phyloP scores from a whole-genome alignment of 2,797 vertebrate species.

The Intellagama lesueurii region DNA sequence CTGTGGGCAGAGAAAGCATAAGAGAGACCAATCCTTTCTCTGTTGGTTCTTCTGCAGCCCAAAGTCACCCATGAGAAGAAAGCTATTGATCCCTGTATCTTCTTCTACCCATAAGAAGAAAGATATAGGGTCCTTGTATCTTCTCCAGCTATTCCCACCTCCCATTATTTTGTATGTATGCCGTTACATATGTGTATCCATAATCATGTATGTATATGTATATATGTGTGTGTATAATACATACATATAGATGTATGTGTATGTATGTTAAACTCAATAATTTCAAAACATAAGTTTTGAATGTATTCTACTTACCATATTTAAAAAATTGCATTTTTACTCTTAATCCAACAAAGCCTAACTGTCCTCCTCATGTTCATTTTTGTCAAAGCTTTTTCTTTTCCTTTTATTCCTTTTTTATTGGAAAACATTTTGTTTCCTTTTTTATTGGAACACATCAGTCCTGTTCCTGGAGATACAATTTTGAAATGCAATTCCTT shows the following conservation, averaged over 20 bases:
- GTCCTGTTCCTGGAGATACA: neutral
- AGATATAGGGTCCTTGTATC: neutral
- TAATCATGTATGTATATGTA: neutral
- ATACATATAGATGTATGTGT: neutral
- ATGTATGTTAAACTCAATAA: neutral
- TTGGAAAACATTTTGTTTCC: slow-evolving; percentile 5
- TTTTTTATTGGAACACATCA: neutral
- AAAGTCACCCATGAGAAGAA: too few relatives aligned
- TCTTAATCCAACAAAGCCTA: neutral
- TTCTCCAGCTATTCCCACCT: neutral
- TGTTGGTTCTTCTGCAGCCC: neutral
- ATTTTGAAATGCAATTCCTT: slow-evolving; percentile 1
- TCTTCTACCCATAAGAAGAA: neutral
- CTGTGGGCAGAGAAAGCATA: neutral
- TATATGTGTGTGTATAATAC: neutral
- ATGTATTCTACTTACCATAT: neutral
- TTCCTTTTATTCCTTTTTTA: neutral
- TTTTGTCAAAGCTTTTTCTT: slow-evolving; percentile 7
- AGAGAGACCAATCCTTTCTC: too few relatives aligned
- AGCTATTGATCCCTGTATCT: too few relatives aligned
- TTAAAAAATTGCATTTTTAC: neutral
- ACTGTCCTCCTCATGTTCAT: neutral
- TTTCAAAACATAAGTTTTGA: neutral
- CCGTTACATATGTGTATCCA: too few relatives aligned
- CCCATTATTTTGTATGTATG: too few relatives aligned